Evolutionary conservation across 2,113 vertebrate species (phyloP), one percentile per base, ranked within the genome.

Genomic region (Hypocryptadius cinnamomeus): DNA sequence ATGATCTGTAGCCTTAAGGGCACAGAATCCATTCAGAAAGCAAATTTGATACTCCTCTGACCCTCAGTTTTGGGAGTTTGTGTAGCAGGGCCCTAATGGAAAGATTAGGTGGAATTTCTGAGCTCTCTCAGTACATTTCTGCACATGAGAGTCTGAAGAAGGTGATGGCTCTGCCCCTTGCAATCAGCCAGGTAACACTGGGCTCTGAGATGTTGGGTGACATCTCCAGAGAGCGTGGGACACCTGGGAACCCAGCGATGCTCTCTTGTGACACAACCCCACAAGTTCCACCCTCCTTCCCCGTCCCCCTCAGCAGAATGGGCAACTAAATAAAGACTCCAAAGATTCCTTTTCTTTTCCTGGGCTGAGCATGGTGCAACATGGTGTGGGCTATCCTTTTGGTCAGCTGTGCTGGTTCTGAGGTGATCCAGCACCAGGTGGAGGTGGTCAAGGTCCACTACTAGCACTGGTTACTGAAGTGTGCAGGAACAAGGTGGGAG

Each of bases 201-300:
- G 10, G 9, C 59, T 83, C 25, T 28, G 25, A 22, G 33, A 6
- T 48, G 19, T 0, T 70, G 33, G 31, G 25, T 31, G 60, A 11
- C 31, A 23, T 37, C 42, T 53, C 45, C 37, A 10, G 54, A 19
- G 68, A 35, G 30, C n/a, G 11, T 14, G n/a, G 69, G 51, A 60
- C 40, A n/a, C 30, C 35, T 13, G 39, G 53, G 48, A 79, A 23
- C 48, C 57, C 20, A 7, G 1, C 0, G 33, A 39, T 16, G 17
- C 60, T 48, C 3, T 47, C 18, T 3, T 1, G 1, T 57, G 33
- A 25, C 37, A 60, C 69, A 57, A 2, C 13, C 37, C 16, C 28
- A 35, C 24, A 14, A 2, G 0, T 8, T 20, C 8, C 44, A 39
- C 3, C 0, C n/a, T 40, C 2, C 0, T 5, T 87, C 42, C 28